Conservation (phyloP, 2,113 vertebrate species). For the Hiodon tergisus region DNA sequence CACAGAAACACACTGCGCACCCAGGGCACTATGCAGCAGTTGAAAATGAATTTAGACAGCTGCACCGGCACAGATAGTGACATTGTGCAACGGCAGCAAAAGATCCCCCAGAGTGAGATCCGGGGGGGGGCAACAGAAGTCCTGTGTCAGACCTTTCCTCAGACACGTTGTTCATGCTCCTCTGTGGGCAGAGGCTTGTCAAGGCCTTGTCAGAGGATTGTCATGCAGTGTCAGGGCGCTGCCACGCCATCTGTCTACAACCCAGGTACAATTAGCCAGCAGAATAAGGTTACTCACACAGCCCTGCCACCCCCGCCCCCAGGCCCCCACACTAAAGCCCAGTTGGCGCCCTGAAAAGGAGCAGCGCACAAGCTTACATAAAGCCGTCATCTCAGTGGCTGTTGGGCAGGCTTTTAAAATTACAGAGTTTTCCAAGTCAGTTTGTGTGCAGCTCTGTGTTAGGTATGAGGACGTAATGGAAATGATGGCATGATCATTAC, state of each 20-base stretch:
- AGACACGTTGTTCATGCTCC: background rate
- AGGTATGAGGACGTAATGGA: too few relatives aligned
- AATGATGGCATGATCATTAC: too few relatives aligned
- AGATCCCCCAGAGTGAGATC: constrained; percentile 26
- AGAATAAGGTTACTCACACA: background rate
- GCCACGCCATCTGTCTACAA: constrained; percentile 38
- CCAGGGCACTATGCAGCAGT: constrained; percentile 37
- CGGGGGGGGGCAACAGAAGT: constrained; percentile 32
- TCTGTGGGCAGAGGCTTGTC: constrained; percentile 20
- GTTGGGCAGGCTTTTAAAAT: too few relatives aligned
- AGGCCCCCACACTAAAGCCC: background rate
- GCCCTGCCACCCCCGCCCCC: background rate
- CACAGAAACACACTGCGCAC: constrained; percentile 38
- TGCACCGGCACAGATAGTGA: constrained; percentile 53
- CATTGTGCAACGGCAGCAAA: constrained; percentile 51
- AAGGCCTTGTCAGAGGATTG: constrained; percentile 32
- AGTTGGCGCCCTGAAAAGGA: background rate
- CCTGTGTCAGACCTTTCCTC: constrained; percentile 41
- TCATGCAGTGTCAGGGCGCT: constrained; percentile 20
- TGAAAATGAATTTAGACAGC: constrained; percentile 58
- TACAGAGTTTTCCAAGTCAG: too few relatives aligned
- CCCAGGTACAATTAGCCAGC: constrained; percentile 33
- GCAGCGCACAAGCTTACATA: too few relatives aligned
- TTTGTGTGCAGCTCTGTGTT: too few relatives aligned
- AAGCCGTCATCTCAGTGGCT: too few relatives aligned